Conservation (phyloP, 2,113 vertebrate species). For the Rallus limicola region DNA sequence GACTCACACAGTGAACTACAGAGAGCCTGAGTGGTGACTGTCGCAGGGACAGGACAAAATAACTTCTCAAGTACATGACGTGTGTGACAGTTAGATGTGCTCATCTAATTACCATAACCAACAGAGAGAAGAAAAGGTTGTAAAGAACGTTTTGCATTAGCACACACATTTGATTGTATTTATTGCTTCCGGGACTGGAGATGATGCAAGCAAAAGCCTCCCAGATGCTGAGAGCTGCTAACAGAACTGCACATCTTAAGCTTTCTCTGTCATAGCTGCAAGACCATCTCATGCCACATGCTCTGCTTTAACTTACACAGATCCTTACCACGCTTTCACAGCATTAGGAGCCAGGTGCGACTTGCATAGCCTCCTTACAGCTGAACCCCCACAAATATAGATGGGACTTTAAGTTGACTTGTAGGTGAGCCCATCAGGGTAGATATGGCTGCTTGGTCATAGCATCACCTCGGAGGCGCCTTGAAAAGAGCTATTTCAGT, state of each 20-base stretch:
- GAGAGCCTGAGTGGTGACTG: not conserved
- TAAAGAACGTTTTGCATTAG: not conserved
- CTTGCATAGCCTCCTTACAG: accelerated
- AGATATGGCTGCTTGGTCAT: not conserved
- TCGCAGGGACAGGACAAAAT: not conserved
- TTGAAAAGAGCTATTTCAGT: not conserved
- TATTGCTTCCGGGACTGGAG: not conserved
- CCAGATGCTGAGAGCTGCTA: not conserved
- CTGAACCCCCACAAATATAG: not conserved
- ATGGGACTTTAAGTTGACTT: not conserved
- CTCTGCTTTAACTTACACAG: not conserved
- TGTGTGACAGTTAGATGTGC: slow-evolving; percentile 20
- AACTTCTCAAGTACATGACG: not conserved
- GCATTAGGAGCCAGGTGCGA: not conserved
- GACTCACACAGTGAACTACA: slow-evolving; percentile 1
- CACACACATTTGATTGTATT: not conserved
- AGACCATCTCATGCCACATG: not conserved
- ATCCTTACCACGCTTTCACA: not conserved
- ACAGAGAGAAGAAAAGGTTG: not conserved
- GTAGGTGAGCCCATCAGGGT: not conserved
- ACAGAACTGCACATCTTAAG: not conserved
- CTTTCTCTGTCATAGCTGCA: not conserved
- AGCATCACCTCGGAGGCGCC: not conserved
- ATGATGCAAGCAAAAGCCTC: not conserved
- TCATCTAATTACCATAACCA: slow-evolving; percentile 16